Percentiles rank a stretch among this genome's conserved stretches.
Evolutionary conservation across 2,888 invertebrate genomes (phyloP).

Genomic region (Drosophila histrio): DNA sequence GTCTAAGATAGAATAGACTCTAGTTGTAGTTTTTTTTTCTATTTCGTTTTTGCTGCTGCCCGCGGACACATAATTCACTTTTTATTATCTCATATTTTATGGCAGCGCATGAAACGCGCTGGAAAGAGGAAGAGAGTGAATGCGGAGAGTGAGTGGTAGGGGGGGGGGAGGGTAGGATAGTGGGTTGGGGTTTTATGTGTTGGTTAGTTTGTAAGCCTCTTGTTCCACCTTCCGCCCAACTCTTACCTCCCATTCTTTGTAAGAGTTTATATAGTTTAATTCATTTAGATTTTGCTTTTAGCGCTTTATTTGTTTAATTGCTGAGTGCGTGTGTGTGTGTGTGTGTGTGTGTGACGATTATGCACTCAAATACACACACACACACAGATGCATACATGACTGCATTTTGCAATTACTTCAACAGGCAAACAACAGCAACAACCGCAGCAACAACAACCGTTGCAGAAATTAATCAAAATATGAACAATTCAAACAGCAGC

Average conservation of each 20-base stretch:
- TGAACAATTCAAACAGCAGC: conserved; percentile 64
- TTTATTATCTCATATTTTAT: conserved; percentile 77
- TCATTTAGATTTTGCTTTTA: conserved; percentile 69
- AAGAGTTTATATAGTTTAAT: conserved; percentile 59
- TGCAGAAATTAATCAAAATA: conserved; percentile 70
- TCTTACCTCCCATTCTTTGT: not conserved
- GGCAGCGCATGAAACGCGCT: conserved; percentile 45
- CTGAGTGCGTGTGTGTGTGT: conserved; percentile 28
- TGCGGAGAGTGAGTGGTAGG: no score
- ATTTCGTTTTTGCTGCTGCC: conserved; percentile 33
- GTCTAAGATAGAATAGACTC: not conserved
- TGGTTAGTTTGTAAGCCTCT: conserved; percentile 25
- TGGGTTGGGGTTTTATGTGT: not conserved
- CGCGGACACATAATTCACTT: conserved; percentile 72
- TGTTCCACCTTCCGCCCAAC: not conserved
- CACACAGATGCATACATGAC: conserved; percentile 22
- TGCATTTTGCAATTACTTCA: conserved; percentile 69
- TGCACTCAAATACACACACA: conserved; percentile 25
- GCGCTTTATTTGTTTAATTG: conserved; percentile 70
- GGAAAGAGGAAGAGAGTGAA: not conserved
- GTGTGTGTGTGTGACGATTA: conserved; percentile 41
- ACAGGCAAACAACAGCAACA: conserved; percentile 54
- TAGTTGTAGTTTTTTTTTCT: conserved; percentile 4
- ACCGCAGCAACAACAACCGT: conserved; percentile 23
- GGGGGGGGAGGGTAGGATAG: not conserved